Base-by-base conservation (phyloP, 2,888 invertebrate genomes). In the Caenorhabditis japonica region DNA sequence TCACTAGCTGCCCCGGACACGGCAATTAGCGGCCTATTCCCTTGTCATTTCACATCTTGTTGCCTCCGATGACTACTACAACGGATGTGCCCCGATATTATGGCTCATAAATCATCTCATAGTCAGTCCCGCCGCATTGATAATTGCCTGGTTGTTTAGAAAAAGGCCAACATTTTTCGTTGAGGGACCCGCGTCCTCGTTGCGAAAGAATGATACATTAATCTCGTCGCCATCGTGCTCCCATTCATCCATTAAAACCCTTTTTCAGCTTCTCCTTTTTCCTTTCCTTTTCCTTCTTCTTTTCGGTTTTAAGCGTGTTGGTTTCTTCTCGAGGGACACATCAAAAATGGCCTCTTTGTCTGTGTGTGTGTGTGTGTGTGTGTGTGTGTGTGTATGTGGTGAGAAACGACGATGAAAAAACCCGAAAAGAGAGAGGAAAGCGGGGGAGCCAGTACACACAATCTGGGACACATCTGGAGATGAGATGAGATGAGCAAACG, bases 321-420 rank as follows among this genome's bases (percentile, higher is more conserved):
- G n/a, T n/a, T n/a, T n/a, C 33, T 62, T 56, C 64, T 56, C 64
- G 55, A 49, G 64, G 64, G 64, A 64, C 64, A 55, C 55, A 64
- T 64, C 64, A 64, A 64, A 64, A 64, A 47, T 56, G 64, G 64
- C 56, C 53, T 64, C 64, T 56, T 64, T 64, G 47, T 47, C 39
- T 41, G 41, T 15, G 41, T 4, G 30, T 30, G 30, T 7, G 30
- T 7, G n/a, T n/a, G n/a, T 64, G 47, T 47, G 47, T 41, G 41
- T 15, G 41, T 4, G 30, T 30, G 30, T 7, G 30, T 7, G n/a
- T 27, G 25, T 25, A 25, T 5, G 7, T 8, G 25, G 8, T 17
- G 44, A 21, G 44, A 36, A n/a, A 17, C 34, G 36, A 53, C 15
- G 41, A 30, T 25, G 30, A 30, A 43, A 33, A 55, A 33, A 25